Percentiles rank a stretch among this genome's conserved stretches.
These are phyloP conservation scores for Cacatua alba DNA, from an alignment of 2,113 vertebrate species.

Conservation along the genomic window DNA sequence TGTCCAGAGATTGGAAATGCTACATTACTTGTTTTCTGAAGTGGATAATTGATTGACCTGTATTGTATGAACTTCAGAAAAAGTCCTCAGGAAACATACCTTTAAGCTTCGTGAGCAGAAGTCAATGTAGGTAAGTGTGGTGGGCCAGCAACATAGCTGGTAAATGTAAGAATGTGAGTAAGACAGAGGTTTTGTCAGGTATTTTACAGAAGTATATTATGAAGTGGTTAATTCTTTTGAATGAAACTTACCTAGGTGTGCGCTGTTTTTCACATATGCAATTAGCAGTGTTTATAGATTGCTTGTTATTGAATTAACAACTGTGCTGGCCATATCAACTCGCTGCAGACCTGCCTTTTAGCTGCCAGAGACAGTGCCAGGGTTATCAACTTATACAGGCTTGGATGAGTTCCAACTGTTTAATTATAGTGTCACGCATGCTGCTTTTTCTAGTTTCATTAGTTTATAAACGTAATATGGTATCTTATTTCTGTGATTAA, in stretches of 20 bases:
- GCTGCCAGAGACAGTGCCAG: constrained; percentile 79
- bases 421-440: constrained; percentile 81
- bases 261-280: constrained; percentile 70
- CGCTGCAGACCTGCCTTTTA: constrained; percentile 79
- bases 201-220: background rate
- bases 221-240: background rate
- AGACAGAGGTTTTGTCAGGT: background rate
- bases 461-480: constrained; percentile 82
- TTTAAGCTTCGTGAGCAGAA: background rate
- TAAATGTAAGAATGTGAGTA: background rate
- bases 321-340: constrained; percentile 75
- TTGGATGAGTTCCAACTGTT: constrained; percentile 82
- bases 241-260: constrained; percentile 55
- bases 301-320: constrained; percentile 76
- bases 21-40: constrained; percentile 43
- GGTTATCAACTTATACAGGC: constrained; percentile 84
- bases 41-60: constrained; percentile 41
- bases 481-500: constrained; percentile 83
- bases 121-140: background rate
- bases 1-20: constrained; percentile 10
- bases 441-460: constrained; percentile 83
- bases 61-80: constrained; percentile 2
- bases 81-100: constrained; percentile 36
- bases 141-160: background rate
- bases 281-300: constrained; percentile 81